Evolutionary conservation across 2,113 vertebrate genomes (phyloP).

Genomic region (Cichladusa arquata): DNA sequence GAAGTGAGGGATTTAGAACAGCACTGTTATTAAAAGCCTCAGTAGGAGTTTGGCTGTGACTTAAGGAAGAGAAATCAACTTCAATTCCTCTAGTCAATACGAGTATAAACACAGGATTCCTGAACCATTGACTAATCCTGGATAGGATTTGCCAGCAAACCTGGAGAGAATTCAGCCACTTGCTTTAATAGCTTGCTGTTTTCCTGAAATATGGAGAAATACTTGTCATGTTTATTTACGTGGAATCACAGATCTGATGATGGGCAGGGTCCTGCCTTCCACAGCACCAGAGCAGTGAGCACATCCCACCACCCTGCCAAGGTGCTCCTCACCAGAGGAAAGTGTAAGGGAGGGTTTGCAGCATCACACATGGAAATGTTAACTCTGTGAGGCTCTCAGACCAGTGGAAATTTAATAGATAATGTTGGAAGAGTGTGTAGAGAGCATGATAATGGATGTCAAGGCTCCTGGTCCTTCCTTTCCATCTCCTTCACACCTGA

Average conservation of each 20-base stretch:
- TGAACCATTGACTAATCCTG: neutral
- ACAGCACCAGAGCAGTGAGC: neutral
- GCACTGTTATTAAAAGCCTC: neutral
- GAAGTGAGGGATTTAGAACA: neutral
- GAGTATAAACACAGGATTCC: neutral
- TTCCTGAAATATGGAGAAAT: rapidly evolving
- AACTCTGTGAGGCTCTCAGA: neutral
- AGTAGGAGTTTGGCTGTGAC: neutral
- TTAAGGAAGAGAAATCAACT: neutral
- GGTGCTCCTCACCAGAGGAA: neutral
- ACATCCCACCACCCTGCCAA: neutral
- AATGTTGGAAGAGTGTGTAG: neutral
- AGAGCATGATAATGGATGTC: neutral
- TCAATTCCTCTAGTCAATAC: neutral
- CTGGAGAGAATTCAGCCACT: neutral
- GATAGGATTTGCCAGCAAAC: neutral
- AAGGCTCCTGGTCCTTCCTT: neutral
- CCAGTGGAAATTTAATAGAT: neutral
- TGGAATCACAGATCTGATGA: rapidly evolving
- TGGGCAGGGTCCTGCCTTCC: neutral
- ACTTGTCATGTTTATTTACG: neutral
- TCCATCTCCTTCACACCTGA: neutral
- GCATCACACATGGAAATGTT: neutral
- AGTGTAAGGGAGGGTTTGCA: neutral
- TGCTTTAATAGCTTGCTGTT: neutral